phyloP scores from a whole-genome alignment of 2,113 vertebrate genomes.

The Vombatus ursinus region DNA sequence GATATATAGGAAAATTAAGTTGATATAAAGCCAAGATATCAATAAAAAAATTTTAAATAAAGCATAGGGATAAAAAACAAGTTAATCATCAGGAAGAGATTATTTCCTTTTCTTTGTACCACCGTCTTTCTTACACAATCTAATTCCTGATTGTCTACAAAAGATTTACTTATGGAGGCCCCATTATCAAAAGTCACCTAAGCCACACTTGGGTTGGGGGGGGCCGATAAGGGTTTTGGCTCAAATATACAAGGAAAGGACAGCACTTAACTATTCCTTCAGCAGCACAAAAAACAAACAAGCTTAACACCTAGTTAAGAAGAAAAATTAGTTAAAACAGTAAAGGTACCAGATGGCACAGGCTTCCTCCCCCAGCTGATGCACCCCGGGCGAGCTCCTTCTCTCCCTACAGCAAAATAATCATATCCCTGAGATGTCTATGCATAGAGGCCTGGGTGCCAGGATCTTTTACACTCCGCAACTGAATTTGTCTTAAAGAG shows the following conservation, averaged over 20 bases:
- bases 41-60: not conserved
- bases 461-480: not conserved
- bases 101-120: conserved; percentile 25
- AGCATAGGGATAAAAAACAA: not conserved
- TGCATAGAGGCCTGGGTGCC: not conserved
- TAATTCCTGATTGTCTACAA: conserved; percentile 17
- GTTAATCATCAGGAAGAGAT: conserved; percentile 1
- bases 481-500: not conserved
- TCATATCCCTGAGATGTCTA: not conserved
- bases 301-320: not conserved
- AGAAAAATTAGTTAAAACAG: not conserved
- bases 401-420: not conserved
- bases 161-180: not conserved
- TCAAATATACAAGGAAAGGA: not conserved
- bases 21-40: not conserved
- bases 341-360: not conserved
- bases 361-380: not conserved
- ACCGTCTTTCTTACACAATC: not conserved
- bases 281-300: not conserved
- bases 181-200: not conserved
- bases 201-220: not conserved
- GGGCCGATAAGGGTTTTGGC: not conserved
- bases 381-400: not conserved
- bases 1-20: not conserved
- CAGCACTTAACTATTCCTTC: not conserved